A percentile compares a stretch with the other conserved stretches of the same genome.
Evolutionary conservation across 2,113 vertebrate genomes (phyloP).

Genomic region (Erythrocercus mccallii): DNA sequence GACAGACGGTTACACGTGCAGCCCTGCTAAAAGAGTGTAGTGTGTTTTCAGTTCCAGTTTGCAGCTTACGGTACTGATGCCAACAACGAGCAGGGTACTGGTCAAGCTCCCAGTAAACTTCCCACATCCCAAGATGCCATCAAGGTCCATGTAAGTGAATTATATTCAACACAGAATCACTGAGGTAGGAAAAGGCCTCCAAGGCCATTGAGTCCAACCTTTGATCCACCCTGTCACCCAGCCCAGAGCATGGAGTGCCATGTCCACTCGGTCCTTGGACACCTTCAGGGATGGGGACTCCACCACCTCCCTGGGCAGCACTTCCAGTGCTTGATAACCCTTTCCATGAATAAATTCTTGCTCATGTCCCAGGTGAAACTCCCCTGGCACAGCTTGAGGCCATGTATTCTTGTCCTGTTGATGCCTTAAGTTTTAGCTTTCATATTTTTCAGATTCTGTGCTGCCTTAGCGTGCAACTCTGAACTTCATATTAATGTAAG

Average conservation of each 20-base stretch:
- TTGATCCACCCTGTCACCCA: not conserved
- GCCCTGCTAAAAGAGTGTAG: fast-evolving
- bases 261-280: fast-evolving
- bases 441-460: not conserved
- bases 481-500: not conserved
- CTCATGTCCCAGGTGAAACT: not conserved
- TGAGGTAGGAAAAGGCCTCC: not conserved
- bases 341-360: not conserved
- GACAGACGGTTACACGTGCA: fast-evolving
- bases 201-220: fast-evolving
- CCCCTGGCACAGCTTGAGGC: not conserved
- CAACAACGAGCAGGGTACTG: not conserved
- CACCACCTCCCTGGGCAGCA: not conserved
- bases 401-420: too few relatives aligned
- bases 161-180: not conserved
- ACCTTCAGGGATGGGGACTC: not conserved
- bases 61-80: not conserved
- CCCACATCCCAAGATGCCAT: not conserved
- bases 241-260: not conserved
- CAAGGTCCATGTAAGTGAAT: fast-evolving
- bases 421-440: not conserved
- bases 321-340: not conserved
- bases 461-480: not conserved
- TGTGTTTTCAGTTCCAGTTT: fast-evolving
- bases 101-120: not conserved